Evolutionary conservation across 2,888 invertebrate genomes (phyloP).

Genomic region (Drosophila lacicola): DNA sequence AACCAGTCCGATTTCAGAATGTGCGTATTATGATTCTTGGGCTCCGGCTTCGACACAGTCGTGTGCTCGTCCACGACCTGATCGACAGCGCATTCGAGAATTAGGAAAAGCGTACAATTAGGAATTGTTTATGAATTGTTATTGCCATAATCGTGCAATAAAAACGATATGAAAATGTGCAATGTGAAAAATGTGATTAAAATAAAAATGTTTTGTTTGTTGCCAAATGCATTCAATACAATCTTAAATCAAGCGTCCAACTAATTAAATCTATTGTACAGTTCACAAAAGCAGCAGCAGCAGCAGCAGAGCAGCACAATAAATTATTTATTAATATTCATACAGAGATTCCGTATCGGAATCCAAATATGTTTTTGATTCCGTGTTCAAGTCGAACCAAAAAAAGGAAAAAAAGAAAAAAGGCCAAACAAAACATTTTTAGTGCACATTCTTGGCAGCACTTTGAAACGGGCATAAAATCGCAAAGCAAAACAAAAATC

Average conservation of each 20-base stretch:
- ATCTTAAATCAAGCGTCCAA: slow-evolving; percentile 65
- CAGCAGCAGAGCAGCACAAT: slow-evolving; percentile 72
- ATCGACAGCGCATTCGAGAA: slow-evolving; percentile 4
- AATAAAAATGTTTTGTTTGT: slow-evolving; percentile 78
- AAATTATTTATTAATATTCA: slow-evolving; percentile 46
- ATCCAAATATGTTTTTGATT: slow-evolving; percentile 16
- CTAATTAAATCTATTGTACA: slow-evolving; percentile 60
- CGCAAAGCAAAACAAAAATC: slow-evolving; percentile 46
- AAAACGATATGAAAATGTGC: slow-evolving; percentile 29
- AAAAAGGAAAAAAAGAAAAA: slow-evolving; percentile 53
- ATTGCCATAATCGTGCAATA: neutral
- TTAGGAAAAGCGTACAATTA: neutral
- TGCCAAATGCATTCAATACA: slow-evolving; percentile 48
- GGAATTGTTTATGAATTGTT: slow-evolving; percentile 4
- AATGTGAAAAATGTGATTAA: slow-evolving; percentile 30
- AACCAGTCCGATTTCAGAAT: slow-evolving; percentile 98
- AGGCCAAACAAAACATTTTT: slow-evolving; percentile 71
- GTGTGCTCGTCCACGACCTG: slow-evolving; percentile 95
- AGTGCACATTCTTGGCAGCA: slow-evolving; percentile 68
- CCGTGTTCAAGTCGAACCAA: slow-evolving; percentile 46
- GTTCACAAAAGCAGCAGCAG: slow-evolving; percentile 55
- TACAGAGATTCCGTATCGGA: neutral
- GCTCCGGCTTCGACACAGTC: slow-evolving; percentile 89
- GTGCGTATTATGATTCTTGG: slow-evolving; percentile 89
- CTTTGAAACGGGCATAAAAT: slow-evolving; percentile 74